Percentiles rank a stretch among this genome's conserved stretches.
phyloP scores from a whole-genome alignment of 2,113 vertebrate species.

The Isichthys henryi region DNA sequence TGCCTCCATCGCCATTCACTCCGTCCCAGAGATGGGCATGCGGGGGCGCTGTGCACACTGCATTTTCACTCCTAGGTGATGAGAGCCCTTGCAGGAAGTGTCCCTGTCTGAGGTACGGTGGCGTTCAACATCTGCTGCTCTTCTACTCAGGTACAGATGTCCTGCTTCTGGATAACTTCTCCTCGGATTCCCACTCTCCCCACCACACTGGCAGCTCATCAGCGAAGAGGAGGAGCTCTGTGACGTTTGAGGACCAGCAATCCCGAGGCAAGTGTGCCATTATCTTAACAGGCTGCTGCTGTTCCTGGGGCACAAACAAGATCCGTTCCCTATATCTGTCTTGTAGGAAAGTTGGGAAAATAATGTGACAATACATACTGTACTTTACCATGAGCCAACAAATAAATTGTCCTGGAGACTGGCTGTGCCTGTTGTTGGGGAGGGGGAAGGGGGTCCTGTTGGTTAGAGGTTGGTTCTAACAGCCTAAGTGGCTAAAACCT shows the following conservation, averaged over 20 bases:
- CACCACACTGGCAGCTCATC: slow-evolving; percentile 43
- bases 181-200: slow-evolving; percentile 59
- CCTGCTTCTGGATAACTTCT: slow-evolving; percentile 85
- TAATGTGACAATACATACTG: no score
- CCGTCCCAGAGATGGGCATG: not conserved
- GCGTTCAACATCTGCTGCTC: not conserved
- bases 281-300: not conserved
- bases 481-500: no score
- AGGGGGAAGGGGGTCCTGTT: no score
- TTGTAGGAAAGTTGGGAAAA: no score
- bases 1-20: not conserved
- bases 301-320: not conserved
- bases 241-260: slow-evolving; percentile 90
- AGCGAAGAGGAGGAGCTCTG: slow-evolving; percentile 81
- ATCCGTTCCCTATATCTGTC: no score
- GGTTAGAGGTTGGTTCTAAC: no score
- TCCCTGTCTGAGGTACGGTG: not conserved
- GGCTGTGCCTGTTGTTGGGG: no score
- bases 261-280: slow-evolving; percentile 66
- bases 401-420: no score
- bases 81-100: not conserved
- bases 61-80: not conserved
- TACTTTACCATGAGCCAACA: no score
- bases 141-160: slow-evolving; percentile 77
- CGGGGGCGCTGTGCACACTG: not conserved